These are phyloP conservation scores for Alaudala cheleensis DNA, from an alignment of 2,113 vertebrate genomes.

Conservation along the genomic window DNA sequence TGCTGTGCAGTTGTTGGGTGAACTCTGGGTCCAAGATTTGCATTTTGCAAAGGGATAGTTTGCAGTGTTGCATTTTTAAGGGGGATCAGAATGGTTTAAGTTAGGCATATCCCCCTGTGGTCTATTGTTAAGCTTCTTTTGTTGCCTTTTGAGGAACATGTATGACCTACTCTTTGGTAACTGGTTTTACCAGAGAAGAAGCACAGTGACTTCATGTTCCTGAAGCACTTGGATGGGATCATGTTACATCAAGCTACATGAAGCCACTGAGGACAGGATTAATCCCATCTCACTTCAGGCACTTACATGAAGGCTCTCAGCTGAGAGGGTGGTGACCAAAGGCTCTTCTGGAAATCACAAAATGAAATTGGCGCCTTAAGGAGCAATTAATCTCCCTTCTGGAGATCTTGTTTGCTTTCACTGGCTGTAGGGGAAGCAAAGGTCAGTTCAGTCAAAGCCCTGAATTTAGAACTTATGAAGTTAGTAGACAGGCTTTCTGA, in stretches of 20 bases:
- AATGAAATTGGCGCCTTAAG: neutral
- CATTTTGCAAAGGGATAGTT: neutral
- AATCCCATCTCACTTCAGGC: neutral
- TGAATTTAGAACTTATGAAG: neutral
- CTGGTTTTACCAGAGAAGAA: neutral
- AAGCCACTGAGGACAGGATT: neutral
- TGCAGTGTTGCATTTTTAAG: neutral
- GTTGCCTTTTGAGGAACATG: neutral
- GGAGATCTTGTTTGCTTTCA: neutral
- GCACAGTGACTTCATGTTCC: neutral
- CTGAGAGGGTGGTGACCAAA: neutral
- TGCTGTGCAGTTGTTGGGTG: neutral
- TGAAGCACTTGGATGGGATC: neutral
- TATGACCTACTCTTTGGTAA: neutral
- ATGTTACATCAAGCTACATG: neutral
- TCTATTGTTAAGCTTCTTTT: neutral
- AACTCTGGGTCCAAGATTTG: neutral
- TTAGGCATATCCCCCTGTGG: neutral
- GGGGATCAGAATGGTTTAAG: neutral
- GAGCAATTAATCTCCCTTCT: neutral
- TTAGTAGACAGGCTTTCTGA: neutral
- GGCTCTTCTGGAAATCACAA: neutral
- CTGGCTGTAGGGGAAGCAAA: neutral
- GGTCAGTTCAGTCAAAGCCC: neutral
- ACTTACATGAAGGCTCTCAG: neutral